Conservation (phyloP, 2,888 invertebrate species). For the Pandemis cinnamomeana region DNA sequence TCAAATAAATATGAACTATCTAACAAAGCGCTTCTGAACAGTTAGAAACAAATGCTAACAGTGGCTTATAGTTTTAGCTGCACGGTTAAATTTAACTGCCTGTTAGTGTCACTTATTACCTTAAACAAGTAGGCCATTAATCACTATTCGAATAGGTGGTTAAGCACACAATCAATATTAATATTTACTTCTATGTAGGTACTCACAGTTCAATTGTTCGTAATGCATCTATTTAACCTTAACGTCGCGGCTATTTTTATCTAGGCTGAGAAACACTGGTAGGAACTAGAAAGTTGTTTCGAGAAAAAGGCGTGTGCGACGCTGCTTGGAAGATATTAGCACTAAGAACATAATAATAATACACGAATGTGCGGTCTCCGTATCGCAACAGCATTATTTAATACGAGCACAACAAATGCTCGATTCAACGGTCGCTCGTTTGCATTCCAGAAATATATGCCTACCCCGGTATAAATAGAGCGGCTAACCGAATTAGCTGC, state of each 20-base stretch:
- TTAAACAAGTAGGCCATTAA: constrained; percentile 10
- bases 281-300: constrained; percentile 35
- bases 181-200: background rate
- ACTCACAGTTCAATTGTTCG: constrained; percentile 17
- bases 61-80: background rate
- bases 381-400: constrained; percentile 3
- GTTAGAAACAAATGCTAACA: background rate
- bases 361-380: constrained; percentile 6
- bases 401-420: constrained; percentile 24
- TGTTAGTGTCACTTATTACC: constrained; percentile 14
- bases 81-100: background rate
- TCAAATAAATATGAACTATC: too few relatives aligned
- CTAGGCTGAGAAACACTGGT: constrained; percentile 9
- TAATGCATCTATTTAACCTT: constrained; percentile 27
- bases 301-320: constrained; percentile 22
- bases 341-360: constrained; percentile 9
- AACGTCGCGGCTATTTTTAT: constrained; percentile 18
- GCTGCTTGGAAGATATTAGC: constrained; percentile 4
- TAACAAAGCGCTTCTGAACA: background rate
- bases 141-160: background rate
- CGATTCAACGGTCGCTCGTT: constrained; percentile 20
- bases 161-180: constrained; percentile 8
- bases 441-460: constrained; percentile 27
- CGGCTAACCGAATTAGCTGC: constrained; percentile 10
- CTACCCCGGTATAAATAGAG: constrained; percentile 26